Base-by-base conservation (phyloP, 2,113 vertebrate genomes). In the Aythya baeri region DNA sequence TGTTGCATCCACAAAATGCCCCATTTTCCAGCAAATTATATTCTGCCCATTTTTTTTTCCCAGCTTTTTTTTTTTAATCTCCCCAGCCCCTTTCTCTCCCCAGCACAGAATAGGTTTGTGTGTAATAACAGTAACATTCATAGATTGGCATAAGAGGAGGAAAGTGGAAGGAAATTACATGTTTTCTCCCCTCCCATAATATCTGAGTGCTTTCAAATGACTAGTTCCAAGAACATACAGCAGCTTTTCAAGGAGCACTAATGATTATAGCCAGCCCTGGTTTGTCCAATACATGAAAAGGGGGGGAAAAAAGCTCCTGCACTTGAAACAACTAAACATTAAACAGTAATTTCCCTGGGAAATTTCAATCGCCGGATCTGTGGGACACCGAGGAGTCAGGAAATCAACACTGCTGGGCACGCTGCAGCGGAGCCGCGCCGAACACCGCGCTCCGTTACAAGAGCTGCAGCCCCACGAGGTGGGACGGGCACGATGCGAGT, bases 151-250 rank as follows among this genome's bases (percentile, higher is more conserved):
- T 94, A 94, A 97, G 75, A 96, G 94, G 91, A 87, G 75, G 88
- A 94, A 97, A 97, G 96, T 96, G 89, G 96, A 94, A 97, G 88
- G 86, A 97, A 97, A 97, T 97, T 93, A 96, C 80, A 96, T 94
- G 96, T 97, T 97, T 97, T 92, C 89, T 97, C 91, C 88, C 96
- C 90, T 94, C 87, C 95, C 73, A 88, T 97, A 94, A 94, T 97
- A 97, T 97, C 89, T 80, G 93, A 97, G 96, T 97, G 96, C 92
- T 94, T 97, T 94, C 96, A 97, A 96, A 97, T 93, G 65, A 97
- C 89, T 95, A 83, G 92, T 95, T 97, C 93, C 57, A 92, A 93
- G 95, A 96, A 93, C 94, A 90, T 38, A 87, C 63, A 89, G 94
- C 92, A 96, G 96, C 93, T 95, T 94, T 97, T 97, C 94, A 97